Evolutionary conservation across 2,797 vertebrate genomes (phyloP).

Genomic region (Eulemur mongoz): DNA sequence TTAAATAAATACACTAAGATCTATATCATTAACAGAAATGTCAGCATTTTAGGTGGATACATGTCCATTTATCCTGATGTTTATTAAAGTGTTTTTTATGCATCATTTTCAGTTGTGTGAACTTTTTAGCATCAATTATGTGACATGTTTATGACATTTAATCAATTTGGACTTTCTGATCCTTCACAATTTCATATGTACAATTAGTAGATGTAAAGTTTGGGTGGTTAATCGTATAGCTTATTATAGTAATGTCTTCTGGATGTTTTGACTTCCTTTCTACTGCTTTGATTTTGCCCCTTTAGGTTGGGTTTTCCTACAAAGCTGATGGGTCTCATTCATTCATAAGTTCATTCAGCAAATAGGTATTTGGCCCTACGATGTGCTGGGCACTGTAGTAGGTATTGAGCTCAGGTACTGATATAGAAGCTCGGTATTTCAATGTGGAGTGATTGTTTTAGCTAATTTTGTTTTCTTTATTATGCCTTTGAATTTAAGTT

Average conservation of each 20-base stretch:
- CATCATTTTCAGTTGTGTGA: slow-evolving; percentile 29
- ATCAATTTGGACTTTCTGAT: background rate
- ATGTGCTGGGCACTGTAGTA: background rate
- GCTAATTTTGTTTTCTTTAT: slow-evolving; percentile 16
- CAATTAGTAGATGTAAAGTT: background rate
- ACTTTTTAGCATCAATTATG: background rate
- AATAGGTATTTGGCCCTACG: background rate
- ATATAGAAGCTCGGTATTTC: background rate
- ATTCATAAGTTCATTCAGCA: background rate
- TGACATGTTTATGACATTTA: background rate
- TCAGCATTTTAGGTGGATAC: background rate
- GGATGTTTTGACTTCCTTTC: background rate
- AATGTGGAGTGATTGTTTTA: background rate
- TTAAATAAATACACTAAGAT: background rate
- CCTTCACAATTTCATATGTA: slow-evolving; percentile 16
- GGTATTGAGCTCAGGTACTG: background rate
- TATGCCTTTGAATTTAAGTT: slow-evolving; percentile 29
- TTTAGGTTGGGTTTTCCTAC: background rate
- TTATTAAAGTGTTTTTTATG: background rate
- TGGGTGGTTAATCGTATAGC: background rate
- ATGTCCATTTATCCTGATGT: slow-evolving; percentile 6
- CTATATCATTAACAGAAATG: background rate
- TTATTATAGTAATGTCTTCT: background rate
- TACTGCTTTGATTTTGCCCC: background rate
- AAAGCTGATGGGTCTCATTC: background rate